A percentile compares a stretch with the other conserved stretches of the same genome.
These are phyloP conservation scores for Leptoteleia sp. DNA, from an alignment of 1,140 invertebrate species.

Conservation along the genomic window DNA sequence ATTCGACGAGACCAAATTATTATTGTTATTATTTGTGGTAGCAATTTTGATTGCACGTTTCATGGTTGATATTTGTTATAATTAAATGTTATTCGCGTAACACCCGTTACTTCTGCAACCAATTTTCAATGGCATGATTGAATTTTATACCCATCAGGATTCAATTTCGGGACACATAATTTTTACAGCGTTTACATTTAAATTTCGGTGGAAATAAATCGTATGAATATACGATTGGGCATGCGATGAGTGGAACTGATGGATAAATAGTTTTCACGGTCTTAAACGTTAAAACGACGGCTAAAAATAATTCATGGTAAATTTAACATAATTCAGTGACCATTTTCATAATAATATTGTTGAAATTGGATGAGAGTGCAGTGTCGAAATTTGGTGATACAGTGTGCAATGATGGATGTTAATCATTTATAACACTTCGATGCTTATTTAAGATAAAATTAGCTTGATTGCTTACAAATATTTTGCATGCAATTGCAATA, in stretches of 20 bases:
- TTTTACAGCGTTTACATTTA: slow-evolving; percentile 14
- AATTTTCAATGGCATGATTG: background rate
- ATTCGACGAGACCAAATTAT: no score
- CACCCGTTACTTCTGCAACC: background rate
- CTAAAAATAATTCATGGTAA: slow-evolving; percentile 23
- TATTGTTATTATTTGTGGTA: no score
- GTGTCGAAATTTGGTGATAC: background rate
- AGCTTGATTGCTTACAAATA: background rate
- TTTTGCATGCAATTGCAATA: no score
- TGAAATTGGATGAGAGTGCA: background rate
- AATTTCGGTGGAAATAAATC: slow-evolving; percentile 12
- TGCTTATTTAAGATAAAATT: slow-evolving; percentile 8
- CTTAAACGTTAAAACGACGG: slow-evolving; percentile 7
- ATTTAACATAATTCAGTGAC: slow-evolving; percentile 5
- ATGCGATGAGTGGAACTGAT: slow-evolving; percentile 10
- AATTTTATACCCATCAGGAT: background rate
- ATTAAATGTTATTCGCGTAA: background rate
- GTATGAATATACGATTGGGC: slow-evolving; percentile 15
- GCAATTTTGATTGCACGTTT: no score
- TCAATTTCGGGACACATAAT: background rate
- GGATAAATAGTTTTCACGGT: slow-evolving; percentile 10
- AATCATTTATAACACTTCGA: slow-evolving; percentile 7
- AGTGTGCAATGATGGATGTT: background rate
- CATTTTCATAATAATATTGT: slow-evolving; percentile 18
- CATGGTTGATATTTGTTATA: no score